A percentile compares a stretch with the other conserved stretches of the same genome.
These are phyloP conservation scores for Chaetophractus vellerosus DNA, from an alignment of 2,797 vertebrate genomes.

Conservation along the genomic window DNA sequence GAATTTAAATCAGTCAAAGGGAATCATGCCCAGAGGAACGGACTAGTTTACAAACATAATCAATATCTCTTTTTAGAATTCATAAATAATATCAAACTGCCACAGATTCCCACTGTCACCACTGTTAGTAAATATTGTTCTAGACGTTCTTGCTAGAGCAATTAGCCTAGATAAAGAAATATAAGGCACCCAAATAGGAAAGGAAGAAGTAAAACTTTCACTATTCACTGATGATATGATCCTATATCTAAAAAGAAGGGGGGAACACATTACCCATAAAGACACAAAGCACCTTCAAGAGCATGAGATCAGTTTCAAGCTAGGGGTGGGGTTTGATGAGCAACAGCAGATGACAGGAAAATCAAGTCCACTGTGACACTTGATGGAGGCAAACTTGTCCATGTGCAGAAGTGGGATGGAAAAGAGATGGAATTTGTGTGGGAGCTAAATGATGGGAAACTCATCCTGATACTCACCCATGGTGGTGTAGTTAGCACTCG, in stretches of 20 bases:
- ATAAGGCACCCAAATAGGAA: no score
- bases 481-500: slow-evolving; percentile 92
- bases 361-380: slow-evolving; percentile 94
- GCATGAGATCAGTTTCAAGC: slow-evolving; percentile 94
- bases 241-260: slow-evolving; percentile 65
- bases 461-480: slow-evolving; percentile 94
- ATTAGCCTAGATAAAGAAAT: no score
- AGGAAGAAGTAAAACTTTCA: no score
- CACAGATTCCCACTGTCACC: no score
- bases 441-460: slow-evolving; percentile 91
- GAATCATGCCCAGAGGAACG: no score
- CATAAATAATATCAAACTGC: no score
- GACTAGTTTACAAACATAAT: no score
- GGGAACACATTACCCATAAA: slow-evolving; percentile 92
- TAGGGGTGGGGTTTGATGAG: slow-evolving; percentile 95
- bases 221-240: no score
- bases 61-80: no score
- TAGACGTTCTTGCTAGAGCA: no score
- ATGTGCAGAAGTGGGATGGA: slow-evolving; percentile 95
- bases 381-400: slow-evolving; percentile 94
- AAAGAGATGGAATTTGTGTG: slow-evolving; percentile 95
- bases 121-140: no score
- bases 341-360: slow-evolving; percentile 95
- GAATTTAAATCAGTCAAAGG: no score
- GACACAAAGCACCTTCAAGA: slow-evolving; percentile 95